Evolutionary conservation across 2,797 vertebrate genomes (phyloP), one percentile per base, ranked within the genome.

Genomic region (Dicrostonyx torquatus): DNA sequence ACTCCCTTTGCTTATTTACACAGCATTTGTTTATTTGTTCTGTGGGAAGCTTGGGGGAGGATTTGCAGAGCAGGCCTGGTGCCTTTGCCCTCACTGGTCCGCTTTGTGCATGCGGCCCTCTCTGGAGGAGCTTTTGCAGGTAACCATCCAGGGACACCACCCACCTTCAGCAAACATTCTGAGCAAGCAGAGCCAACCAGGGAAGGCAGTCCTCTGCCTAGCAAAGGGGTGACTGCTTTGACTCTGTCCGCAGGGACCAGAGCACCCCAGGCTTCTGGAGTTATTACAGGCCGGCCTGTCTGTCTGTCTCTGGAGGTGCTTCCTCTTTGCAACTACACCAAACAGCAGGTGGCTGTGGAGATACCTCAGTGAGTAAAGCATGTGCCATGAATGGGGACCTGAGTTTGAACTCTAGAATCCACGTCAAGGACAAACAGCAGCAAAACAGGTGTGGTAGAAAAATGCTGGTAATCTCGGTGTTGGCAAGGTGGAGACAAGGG

Each of bases 21-120:
- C 4, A 17, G 92, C 48, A 9, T 97, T 97, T 97, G 34, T 97
- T 98, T 97, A 97, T 98, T 97, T 97, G 96, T 97, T 98, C 98
- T 98, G 98, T 97, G 98, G 96, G 98, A 98, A 98, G 98, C 97
- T 97, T 97, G 98, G 97, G 98, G 98, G 97, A 98, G 98, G 98
- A 99, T 99, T 99, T 98, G 98, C 98, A 97, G 98, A 98, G 98
- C 98, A 97, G 97, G 97, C 98, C 98, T 98, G 98, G 98, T 97
- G 98, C 97, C 97, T 98, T 89, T 98, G 97, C 43, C 72, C 73
- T 97, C 96, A 95, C 97, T 96, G 97, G 97, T 94, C 98, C 90
- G 96, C 96, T 96, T 97, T 96, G 89, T 84, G 96, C 96, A 97
- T 89, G 73, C 97, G 26, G 96, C 96, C 97, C 97, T 98, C 98